These are phyloP conservation scores for Pterostichus madidus DNA, from an alignment of 2,888 invertebrate species.

Conservation along the genomic window DNA sequence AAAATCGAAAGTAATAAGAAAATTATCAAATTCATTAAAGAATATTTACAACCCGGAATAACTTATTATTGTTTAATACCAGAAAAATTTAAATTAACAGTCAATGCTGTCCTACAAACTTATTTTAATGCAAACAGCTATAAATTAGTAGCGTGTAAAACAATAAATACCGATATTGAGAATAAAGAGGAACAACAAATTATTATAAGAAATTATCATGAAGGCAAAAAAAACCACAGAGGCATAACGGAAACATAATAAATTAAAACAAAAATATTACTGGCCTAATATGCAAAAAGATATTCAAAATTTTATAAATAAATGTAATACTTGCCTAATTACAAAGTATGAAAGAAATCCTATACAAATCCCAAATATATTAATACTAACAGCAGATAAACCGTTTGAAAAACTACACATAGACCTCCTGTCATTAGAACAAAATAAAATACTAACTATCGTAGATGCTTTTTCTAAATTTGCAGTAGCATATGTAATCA, in stretches of 20 bases:
- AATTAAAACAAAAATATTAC: conserved; percentile 38
- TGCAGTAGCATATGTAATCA: conserved; percentile 60
- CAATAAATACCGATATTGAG: conserved; percentile 3
- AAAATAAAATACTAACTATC: too few relatives aligned
- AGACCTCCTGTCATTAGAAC: too few relatives aligned
- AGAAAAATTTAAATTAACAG: background rate
- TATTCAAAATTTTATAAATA: too few relatives aligned
- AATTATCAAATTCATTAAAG: too few relatives aligned
- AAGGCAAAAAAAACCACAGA: conserved; percentile 64
- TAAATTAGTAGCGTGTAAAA: background rate
- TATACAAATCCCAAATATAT: conserved; percentile 61
- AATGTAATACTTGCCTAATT: too few relatives aligned
- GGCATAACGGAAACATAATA: conserved; percentile 43
- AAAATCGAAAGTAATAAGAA: too few relatives aligned
- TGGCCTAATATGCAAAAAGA: conserved; percentile 50
- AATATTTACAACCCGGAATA: too few relatives aligned
- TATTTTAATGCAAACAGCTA: background rate
- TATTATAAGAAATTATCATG: conserved; percentile 41
- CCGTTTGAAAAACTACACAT: conserved; percentile 62
- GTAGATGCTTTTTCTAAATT: conserved; percentile 69
- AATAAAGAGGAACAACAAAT: conserved; percentile 35
- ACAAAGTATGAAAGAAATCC: conserved; percentile 67
- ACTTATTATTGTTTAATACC: too few relatives aligned
- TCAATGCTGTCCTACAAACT: background rate
- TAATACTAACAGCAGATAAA: conserved; percentile 68